A percentile compares a stretch with the other conserved stretches of the same genome.
Conservation (phyloP, 2,888 invertebrate species). For the Nomada lathburiana region DNA sequence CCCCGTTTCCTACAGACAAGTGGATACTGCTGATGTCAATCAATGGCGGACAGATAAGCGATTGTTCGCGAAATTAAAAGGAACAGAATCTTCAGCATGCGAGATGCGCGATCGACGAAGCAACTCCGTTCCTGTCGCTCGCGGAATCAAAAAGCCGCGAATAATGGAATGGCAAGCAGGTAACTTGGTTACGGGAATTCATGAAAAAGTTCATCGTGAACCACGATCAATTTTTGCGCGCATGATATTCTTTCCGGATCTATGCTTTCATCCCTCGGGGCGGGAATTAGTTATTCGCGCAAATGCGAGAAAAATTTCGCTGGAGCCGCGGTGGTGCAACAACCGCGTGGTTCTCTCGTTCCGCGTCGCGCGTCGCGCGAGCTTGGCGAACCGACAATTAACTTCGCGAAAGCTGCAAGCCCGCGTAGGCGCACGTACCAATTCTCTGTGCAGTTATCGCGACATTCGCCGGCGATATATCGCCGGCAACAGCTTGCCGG, state of each 20-base stretch:
- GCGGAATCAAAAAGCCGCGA: neutral
- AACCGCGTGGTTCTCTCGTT: neutral
- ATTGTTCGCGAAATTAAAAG: conserved; percentile 21
- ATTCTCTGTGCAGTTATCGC: conserved; percentile 50
- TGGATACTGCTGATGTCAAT: conserved; percentile 16
- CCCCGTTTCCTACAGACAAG: neutral
- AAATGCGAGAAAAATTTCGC: conserved; percentile 16
- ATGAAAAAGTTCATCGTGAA: conserved; percentile 27
- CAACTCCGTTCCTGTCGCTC: neutral
- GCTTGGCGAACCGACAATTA: conserved; percentile 16
- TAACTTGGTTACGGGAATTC: conserved; percentile 15
- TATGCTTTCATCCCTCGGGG: neutral
- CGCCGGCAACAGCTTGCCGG: conserved; percentile 61
- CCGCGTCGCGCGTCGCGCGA: neutral
- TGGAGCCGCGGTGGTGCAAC: too few species aligned
- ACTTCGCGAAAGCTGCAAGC: conserved; percentile 39
- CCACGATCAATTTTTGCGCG: conserved; percentile 1
- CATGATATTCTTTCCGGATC: conserved; percentile 18
- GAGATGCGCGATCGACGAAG: neutral
- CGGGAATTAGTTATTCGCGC: conserved; percentile 19
- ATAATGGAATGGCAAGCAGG: neutral
- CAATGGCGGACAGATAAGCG: neutral
- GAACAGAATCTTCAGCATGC: neutral
- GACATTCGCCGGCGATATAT: conserved; percentile 62
- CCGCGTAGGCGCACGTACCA: conserved; percentile 43